phyloP scores from a whole-genome alignment of 2,113 vertebrate species.

The Pachypanchax playfairii region DNA sequence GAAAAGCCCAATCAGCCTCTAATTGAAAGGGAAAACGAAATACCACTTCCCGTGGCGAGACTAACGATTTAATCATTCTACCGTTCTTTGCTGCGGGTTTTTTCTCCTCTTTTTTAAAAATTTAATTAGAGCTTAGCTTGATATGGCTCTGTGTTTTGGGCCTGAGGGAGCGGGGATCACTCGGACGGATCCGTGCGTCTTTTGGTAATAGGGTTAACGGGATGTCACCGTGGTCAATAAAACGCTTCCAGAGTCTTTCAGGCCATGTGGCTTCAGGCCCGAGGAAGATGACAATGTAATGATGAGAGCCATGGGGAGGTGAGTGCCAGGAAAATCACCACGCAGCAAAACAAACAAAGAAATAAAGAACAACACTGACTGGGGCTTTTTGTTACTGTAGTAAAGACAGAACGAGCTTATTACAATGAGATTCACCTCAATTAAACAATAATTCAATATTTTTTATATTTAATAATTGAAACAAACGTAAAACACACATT shows the following conservation, averaged over 20 bases:
- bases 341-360: slow-evolving; percentile 1
- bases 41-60: slow-evolving; percentile 95
- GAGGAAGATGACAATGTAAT: slow-evolving; percentile 29
- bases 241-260: slow-evolving; percentile 36
- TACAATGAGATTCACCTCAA: no score
- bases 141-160: slow-evolving; percentile 66
- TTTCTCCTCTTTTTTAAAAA: slow-evolving; percentile 51
- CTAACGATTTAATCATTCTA: slow-evolving; percentile 99
- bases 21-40: slow-evolving; percentile 93
- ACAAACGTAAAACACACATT: no score
- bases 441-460: no score
- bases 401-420: not conserved
- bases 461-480: no score
- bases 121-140: slow-evolving; percentile 93
- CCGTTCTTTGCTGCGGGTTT: slow-evolving; percentile 84
- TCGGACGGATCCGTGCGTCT: slow-evolving; percentile 89
- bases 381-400: not conserved
- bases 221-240: slow-evolving; percentile 62
- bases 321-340: slow-evolving; percentile 10
- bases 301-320: slow-evolving; percentile 15
- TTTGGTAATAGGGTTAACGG: slow-evolving; percentile 91
- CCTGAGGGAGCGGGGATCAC: slow-evolving; percentile 86
- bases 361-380: not conserved
- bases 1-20: slow-evolving; percentile 99
- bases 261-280: slow-evolving; percentile 49